Conservation (phyloP, 1,140 invertebrate genomes). For the Chionoecetes opilio region DNA sequence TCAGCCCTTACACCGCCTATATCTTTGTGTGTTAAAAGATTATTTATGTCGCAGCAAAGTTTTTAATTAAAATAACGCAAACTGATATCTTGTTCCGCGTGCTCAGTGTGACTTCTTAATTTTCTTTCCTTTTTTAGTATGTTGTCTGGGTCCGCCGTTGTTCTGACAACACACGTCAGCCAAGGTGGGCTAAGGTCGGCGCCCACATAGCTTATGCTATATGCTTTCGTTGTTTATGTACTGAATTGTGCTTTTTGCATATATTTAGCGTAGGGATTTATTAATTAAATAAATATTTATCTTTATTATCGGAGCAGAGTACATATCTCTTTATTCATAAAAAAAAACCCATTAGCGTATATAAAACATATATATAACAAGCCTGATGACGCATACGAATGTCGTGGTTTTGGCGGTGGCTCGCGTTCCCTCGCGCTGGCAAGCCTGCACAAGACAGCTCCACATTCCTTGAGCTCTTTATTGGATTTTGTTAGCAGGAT, state of each 20-base stretch:
- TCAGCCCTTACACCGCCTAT: too few relatives aligned
- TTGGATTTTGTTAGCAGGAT: too few relatives aligned
- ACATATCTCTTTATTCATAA: neutral
- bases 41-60: too few relatives aligned
- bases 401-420: neutral
- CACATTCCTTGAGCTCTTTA: neutral
- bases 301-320: neutral
- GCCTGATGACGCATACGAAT: neutral
- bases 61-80: too few relatives aligned
- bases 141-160: neutral
- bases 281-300: neutral
- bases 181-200: neutral
- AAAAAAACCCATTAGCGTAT: slow-evolving; percentile 8
- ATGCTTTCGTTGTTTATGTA: neutral
- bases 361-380: neutral
- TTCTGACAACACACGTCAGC: neutral
- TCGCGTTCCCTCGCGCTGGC: neutral
- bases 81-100: too few relatives aligned
- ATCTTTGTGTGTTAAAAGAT: too few relatives aligned
- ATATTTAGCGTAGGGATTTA: neutral
- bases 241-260: neutral
- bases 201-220: neutral
- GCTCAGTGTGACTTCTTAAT: too few relatives aligned
- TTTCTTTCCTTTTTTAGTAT: neutral
- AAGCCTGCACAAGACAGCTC: neutral